A percentile compares a stretch with the other conserved stretches of the same genome.
Evolutionary conservation across 2,888 invertebrate species (phyloP).

Genomic region (Euspilapteryx auroguttella): DNA sequence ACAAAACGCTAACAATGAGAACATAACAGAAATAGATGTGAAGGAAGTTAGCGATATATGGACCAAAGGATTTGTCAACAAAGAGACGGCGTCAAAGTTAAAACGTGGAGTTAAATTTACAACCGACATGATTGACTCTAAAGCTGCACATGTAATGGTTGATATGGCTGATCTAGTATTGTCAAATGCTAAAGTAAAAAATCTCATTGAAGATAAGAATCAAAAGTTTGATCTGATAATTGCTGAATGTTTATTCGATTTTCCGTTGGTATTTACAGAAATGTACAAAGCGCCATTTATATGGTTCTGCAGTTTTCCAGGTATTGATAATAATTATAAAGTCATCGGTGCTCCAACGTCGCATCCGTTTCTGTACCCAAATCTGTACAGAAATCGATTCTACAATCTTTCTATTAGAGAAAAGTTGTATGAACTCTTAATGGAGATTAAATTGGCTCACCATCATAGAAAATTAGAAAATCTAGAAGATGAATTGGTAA

Average conservation of each 20-base stretch:
- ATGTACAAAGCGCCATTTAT: constrained; percentile 1
- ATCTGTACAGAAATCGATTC: background rate
- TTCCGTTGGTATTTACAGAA: background rate
- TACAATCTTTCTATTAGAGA: background rate
- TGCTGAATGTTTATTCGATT: background rate
- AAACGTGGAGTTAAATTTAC: background rate
- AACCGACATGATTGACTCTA: background rate
- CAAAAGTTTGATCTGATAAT: constrained; percentile 2
- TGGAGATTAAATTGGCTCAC: background rate
- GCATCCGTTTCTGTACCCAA: constrained; percentile 1
- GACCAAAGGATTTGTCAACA: background rate
- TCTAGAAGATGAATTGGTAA: background rate
- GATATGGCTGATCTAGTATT: background rate
- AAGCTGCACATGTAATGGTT: background rate
- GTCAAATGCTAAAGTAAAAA: background rate
- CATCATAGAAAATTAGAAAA: background rate
- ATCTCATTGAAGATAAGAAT: background rate
- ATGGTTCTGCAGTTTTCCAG: constrained; percentile 1
- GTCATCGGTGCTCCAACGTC: background rate
- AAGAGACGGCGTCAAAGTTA: too few species aligned
- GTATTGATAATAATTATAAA: background rate
- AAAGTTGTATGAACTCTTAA: background rate
- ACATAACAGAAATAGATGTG: constrained; percentile 1
- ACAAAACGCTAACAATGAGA: background rate
- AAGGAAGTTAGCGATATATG: background rate